Conservation (phyloP, 2,113 vertebrate species). For the Desmodus rotundus region DNA sequence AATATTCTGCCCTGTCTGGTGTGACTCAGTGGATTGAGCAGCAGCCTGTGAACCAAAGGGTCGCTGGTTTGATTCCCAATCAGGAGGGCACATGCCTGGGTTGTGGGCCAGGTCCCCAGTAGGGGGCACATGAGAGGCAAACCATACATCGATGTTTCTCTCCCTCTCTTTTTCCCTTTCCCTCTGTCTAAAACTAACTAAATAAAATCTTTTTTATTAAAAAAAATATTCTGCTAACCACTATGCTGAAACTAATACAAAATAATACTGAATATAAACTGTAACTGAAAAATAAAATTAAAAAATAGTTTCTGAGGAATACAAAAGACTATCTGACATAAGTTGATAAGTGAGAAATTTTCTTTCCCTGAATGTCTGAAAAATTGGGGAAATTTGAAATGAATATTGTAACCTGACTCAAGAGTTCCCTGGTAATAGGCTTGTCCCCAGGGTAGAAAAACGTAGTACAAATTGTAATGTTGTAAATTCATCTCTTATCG, state of each 20-base stretch:
- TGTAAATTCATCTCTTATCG: neutral
- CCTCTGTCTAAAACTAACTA: too few species aligned
- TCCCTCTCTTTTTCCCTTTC: too few species aligned
- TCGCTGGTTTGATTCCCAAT: too few species aligned
- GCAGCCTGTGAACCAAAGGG: too few species aligned
- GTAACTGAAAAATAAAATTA: neutral
- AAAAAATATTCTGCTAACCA: neutral
- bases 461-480: conserved; percentile 13
- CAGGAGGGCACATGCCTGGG: too few species aligned
- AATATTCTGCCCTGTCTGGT: neutral
- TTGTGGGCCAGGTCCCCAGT: too few species aligned
- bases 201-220: too few species aligned
- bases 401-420: neutral
- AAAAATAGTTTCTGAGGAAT: neutral
- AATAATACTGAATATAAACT: neutral
- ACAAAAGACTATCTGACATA: neutral
- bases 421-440: conserved; percentile 3
- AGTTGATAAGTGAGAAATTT: conserved; percentile 27
- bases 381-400: neutral
- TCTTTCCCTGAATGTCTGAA: neutral
- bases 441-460: conserved; percentile 24
- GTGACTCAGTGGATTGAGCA: too few species aligned
- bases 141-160: too few species aligned
- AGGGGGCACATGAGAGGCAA: too few species aligned
- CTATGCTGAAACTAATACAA: neutral